Base-by-base conservation (phyloP, 2,113 vertebrate genomes). In the Phaethon lepturus region DNA sequence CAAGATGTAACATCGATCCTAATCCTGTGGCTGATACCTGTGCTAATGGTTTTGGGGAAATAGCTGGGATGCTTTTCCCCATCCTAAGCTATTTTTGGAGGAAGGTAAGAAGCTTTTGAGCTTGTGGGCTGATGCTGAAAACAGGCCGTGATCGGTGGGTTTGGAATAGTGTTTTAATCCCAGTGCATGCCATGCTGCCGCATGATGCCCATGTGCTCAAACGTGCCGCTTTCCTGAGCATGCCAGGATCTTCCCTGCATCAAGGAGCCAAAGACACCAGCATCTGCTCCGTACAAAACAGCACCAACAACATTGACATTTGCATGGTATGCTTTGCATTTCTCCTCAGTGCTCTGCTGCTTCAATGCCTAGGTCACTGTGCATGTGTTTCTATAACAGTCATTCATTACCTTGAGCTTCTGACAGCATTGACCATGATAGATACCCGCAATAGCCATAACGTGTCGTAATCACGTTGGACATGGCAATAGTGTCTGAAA, bases 171-270 rank as follows among this genome's bases (percentile, higher is more conserved):
- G 9, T 13, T 15, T 72, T 58, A 1, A 4, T 40, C 38, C 35
- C 5, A 9, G 4, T 5, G 15, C 3, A 2, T 26, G 9, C 17
- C 25, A 42, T 0, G 1, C 14, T 35, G 44, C 15, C 25, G 9
- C 17, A 4, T 42, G n/a, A 28, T 35, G 23, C 19, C 45, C 16
- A 1, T 23, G 18, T 35, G 14, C 59, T 82, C 38, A 19, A 28
- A 42, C 6, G 11, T 2, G 17, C 9, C 1, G 5, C 29, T 77
- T 58, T 53, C 9, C 9, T 0, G 1, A n/a, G 23, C 13, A 2
- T 1, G 0, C 8, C 0, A 3, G 49, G 29, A 28, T 56, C 31
- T 76, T 22, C 17, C 7, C 22, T 68, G 33, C 31, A 19, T 25
- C 26, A 59, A 29, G 44, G 38, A 35, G 3, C 13, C 22, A 19